Evolutionary conservation across 2,888 invertebrate species (phyloP).

Genomic region (Glaucopsyche alexis): DNA sequence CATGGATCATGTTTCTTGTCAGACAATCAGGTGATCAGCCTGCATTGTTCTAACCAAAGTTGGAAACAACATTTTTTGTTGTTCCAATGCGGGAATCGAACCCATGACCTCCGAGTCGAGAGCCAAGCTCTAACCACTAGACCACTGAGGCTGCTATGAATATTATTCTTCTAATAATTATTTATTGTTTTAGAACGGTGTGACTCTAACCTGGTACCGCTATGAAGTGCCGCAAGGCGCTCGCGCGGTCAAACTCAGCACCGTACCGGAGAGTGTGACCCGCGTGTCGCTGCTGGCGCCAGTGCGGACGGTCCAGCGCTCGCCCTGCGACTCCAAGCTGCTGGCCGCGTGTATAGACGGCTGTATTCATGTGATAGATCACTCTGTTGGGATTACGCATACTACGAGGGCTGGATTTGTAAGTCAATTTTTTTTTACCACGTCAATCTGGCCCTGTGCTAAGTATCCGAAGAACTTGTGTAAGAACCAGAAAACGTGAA

Average conservation of each 20-base stretch:
- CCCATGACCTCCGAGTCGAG: no score
- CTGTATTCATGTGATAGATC: conserved; percentile 89
- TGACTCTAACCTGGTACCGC: conserved; percentile 83
- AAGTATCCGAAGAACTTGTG: no score
- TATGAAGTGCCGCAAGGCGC: conserved; percentile 85
- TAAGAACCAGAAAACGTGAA: not conserved
- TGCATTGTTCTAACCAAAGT: no score
- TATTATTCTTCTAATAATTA: not conserved
- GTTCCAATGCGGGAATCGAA: no score
- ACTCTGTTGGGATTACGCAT: conserved; percentile 85
- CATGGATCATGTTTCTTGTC: no score
- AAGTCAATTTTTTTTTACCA: conserved; percentile 60
- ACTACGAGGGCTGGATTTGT: conserved; percentile 90
- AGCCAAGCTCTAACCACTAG: no score
- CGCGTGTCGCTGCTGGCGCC: conserved; percentile 79
- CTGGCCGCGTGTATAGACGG: conserved; percentile 92
- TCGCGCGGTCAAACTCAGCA: conserved; percentile 66
- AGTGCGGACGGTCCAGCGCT: conserved; percentile 81
- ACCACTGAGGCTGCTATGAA: no score
- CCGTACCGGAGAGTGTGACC: conserved; percentile 77
- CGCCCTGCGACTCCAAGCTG: conserved; percentile 64
- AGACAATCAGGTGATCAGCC: no score
- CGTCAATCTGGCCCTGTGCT: no score
- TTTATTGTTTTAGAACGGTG: conserved; percentile 55
- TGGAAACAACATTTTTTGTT: no score